Evolutionary conservation across 2,113 vertebrate genomes (phyloP), one percentile per base, ranked within the genome.

Genomic region (Psephotus haematonotus): DNA sequence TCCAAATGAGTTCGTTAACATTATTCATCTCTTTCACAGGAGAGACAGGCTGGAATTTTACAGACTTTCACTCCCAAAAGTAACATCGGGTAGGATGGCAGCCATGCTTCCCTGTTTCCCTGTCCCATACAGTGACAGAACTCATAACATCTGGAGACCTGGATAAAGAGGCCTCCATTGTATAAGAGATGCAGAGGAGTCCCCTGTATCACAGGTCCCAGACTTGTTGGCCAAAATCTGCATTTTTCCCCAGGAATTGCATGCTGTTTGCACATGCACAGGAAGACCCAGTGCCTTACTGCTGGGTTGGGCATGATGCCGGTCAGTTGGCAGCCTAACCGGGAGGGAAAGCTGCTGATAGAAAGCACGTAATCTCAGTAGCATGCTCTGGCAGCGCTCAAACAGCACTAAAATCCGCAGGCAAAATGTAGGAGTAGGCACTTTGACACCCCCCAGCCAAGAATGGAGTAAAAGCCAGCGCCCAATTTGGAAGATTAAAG

Each of bases 41-140:
- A 7, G 13, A 22, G 14, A 33, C 23, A 7, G 23, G 53, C 17
- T 20, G 81, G 35, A 9, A 7, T 37, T 29, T 29, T 59, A 22
- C 33, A 50, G 2, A 20, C 46, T 49, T 35, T 33, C 7, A 2
- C 49, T 77, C 27, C 47, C 33, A 20, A 27, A 25, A 46, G 50
- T 11, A 39, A 4, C 1, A 0, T 8, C 2, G 0, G 39, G 71
- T 23, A 25, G 46, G 37, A 59, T 2, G 1, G 65, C 20, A 65
- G 28, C 65, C 8, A 1, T 6, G 29, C 65, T 52, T 13, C 50
- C 1, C 37, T 5, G 18, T 4, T 52, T 13, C 50, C 2, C 37
- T 5, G 18, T 4, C 29, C 7, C 10, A 0, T 7, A 60, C 72
- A 8, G n/a, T 12, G 62, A n/a, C 39, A 23, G 22, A 17, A 9